Percentiles rank a stretch among this genome's conserved stretches.
phyloP scores from a whole-genome alignment of 1,140 invertebrate species.

The Eupeodes corollae region DNA sequence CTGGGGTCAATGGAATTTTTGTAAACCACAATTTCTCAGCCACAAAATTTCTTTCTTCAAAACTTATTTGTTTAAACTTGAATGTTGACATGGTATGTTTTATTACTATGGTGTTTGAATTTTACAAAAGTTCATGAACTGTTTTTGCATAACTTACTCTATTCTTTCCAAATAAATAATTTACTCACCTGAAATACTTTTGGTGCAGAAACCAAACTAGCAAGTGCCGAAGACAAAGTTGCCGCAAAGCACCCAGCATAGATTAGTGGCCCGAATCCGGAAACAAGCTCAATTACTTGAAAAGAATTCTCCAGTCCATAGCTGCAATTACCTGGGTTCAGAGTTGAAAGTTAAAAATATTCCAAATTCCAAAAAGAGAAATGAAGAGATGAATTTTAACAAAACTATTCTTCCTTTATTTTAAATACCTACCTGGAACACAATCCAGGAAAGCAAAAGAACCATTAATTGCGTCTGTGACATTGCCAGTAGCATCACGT shows the following conservation, averaged over 20 bases:
- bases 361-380: not conserved
- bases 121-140: too few relatives aligned
- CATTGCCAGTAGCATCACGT: constrained; percentile 63
- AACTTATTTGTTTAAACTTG: too few relatives aligned
- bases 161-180: too few relatives aligned
- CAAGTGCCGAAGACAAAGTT: constrained; percentile 88
- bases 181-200: constrained; percentile 67
- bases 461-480: constrained; percentile 42
- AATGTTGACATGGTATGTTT: too few relatives aligned
- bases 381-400: not conserved
- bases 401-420: not conserved
- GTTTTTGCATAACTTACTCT: too few relatives aligned
- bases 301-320: constrained; percentile 61
- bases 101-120: too few relatives aligned
- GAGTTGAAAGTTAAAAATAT: too few relatives aligned
- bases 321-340: constrained; percentile 37
- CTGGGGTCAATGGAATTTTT: too few relatives aligned
- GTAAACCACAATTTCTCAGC: too few relatives aligned
- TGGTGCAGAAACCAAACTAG: constrained; percentile 90
- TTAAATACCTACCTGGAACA: constrained; percentile 17
- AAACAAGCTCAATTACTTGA: constrained; percentile 82
- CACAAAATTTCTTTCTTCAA: too few relatives aligned
- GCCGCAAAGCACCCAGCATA: constrained; percentile 95
- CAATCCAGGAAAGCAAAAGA: constrained; percentile 40
- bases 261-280: constrained; percentile 81